Evolutionary conservation across 2,888 invertebrate species (phyloP).

Genomic region (Volucella bombylans): DNA sequence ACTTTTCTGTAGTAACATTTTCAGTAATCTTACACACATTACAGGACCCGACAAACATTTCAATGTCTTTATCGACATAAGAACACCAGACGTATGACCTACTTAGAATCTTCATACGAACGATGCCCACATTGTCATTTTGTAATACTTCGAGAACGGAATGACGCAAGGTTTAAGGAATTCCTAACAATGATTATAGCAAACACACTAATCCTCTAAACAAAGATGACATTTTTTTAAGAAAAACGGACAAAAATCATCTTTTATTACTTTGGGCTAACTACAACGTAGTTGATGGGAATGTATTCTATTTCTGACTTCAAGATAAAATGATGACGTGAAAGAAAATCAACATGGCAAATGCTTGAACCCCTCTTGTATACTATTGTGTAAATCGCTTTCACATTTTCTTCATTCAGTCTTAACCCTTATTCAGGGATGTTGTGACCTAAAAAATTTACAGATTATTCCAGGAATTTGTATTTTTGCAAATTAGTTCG

Average conservation of each 20-base stretch:
- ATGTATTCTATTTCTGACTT: not conserved
- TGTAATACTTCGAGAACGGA: constrained; percentile 13
- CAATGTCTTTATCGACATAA: no score
- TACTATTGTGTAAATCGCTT: not conserved
- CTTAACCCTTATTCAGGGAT: no score
- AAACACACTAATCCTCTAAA: constrained; percentile 17
- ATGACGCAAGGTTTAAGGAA: not conserved
- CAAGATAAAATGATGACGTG: not conserved
- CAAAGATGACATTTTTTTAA: not conserved
- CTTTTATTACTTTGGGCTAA: constrained; percentile 11
- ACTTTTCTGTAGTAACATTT: no score
- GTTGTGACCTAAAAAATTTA: no score
- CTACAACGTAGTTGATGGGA: not conserved
- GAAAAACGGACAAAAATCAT: constrained; percentile 3
- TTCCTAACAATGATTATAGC: constrained; percentile 3
- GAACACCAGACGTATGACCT: no score
- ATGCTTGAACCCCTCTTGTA: not conserved
- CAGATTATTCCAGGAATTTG: no score
- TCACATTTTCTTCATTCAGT: no score
- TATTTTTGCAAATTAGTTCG: no score
- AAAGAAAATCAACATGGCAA: not conserved
- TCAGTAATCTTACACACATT: no score
- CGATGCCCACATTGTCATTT: not conserved
- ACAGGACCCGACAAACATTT: no score
- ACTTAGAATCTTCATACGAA: not conserved